These are phyloP conservation scores for Dysmachus trigonus DNA, from an alignment of 2,888 invertebrate genomes.

Conservation along the genomic window DNA sequence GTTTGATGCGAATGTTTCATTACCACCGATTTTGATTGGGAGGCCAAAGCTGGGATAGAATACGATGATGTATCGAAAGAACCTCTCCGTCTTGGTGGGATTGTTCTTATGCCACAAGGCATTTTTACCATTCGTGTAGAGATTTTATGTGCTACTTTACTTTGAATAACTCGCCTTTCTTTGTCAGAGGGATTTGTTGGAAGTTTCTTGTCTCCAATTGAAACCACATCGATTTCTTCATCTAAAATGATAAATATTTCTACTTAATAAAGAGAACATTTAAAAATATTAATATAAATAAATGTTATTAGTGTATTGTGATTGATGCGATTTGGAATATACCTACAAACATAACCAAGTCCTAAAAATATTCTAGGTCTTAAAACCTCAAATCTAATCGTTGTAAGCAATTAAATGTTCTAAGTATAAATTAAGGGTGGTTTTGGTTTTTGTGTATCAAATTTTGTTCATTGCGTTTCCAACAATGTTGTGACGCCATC, in stretches of 20 bases:
- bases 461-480: too few relatives aligned
- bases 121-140: conserved; percentile 59
- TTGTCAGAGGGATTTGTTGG: conserved; percentile 76
- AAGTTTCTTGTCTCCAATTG: conserved; percentile 70
- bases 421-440: background rate
- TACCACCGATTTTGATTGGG: conserved; percentile 59
- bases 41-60: conserved; percentile 56
- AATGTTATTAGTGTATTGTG: background rate
- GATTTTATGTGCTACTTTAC: conserved; percentile 70
- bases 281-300: background rate
- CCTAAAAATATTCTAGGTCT: background rate
- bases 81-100: conserved; percentile 56
- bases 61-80: conserved; percentile 54
- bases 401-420: background rate
- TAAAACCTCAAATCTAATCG: background rate
- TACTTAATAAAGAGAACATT: background rate
- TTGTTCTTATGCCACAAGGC: conserved; percentile 56
- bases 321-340: background rate
- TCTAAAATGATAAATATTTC: conserved; percentile 55
- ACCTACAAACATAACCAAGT: background rate
- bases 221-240: conserved; percentile 87
- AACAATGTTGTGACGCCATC: too few relatives aligned
- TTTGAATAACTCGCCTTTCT: conserved; percentile 73
- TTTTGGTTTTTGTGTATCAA: too few relatives aligned
- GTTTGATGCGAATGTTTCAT: conserved; percentile 61